Percentiles rank a stretch among this genome's conserved stretches.
phyloP scores from a whole-genome alignment of 2,888 invertebrate species.

The Dermolepida albohirtum region DNA sequence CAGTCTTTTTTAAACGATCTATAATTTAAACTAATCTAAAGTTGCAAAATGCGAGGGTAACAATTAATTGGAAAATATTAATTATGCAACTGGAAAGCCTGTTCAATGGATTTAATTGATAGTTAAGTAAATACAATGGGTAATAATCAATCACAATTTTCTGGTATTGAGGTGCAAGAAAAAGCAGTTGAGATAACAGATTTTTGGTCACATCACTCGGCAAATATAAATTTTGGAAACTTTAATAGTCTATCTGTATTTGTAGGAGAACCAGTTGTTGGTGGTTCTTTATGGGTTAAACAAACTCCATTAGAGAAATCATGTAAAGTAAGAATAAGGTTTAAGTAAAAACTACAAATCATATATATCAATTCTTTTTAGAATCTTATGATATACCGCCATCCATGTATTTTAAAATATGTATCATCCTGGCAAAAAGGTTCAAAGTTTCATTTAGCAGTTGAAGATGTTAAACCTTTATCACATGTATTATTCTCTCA shows the following conservation, averaged over 20 bases:
- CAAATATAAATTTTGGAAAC: slow-evolving; percentile 71
- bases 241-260: slow-evolving; percentile 79
- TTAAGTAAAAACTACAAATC: slow-evolving; percentile 23
- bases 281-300: slow-evolving; percentile 73
- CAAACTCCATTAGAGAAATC: slow-evolving; percentile 80
- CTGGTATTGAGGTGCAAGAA: slow-evolving; percentile 80
- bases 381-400: slow-evolving; percentile 88
- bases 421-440: slow-evolving; percentile 84
- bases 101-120: neutral
- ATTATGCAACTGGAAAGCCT: neutral
- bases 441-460: slow-evolving; percentile 81
- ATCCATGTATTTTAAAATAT: slow-evolving; percentile 87
- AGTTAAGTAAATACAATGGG: slow-evolving; percentile 71
- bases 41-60: neutral
- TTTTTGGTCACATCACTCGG: slow-evolving; percentile 80
- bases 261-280: slow-evolving; percentile 76
- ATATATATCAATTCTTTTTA: slow-evolving; percentile 64
- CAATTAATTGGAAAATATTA: slow-evolving; percentile 10
- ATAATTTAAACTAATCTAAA: no score
- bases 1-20: no score
- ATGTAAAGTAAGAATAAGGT: slow-evolving; percentile 72
- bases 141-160: slow-evolving; percentile 78
- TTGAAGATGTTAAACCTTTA: slow-evolving; percentile 85
- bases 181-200: slow-evolving; percentile 82
- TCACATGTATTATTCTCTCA: slow-evolving; percentile 74